Conservation (phyloP, 2,888 invertebrate genomes). For the Chydorus sphaericus region DNA sequence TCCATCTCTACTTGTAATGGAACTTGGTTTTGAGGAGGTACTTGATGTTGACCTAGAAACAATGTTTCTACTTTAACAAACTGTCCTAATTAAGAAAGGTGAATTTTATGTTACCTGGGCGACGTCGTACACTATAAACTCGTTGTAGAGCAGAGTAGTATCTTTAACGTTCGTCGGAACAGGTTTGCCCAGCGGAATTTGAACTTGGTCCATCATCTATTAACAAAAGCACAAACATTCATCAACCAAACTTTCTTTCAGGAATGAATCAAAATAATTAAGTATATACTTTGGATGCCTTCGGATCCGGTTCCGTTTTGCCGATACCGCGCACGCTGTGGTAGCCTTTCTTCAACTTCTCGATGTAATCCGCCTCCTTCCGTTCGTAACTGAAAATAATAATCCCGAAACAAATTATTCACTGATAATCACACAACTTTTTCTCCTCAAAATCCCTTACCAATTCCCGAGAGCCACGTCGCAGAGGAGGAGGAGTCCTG, state of each 20-base stretch:
- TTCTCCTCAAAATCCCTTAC: constrained; percentile 45
- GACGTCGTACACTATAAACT: constrained; percentile 87
- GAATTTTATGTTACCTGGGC: constrained; percentile 37
- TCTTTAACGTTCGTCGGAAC: constrained; percentile 26
- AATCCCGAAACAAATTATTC: background rate
- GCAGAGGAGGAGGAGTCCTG: constrained; percentile 78
- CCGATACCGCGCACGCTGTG: constrained; percentile 85
- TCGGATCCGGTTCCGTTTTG: constrained; percentile 66
- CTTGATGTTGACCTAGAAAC: constrained; percentile 58
- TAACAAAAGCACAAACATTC: background rate
- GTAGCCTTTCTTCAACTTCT: constrained; percentile 60
- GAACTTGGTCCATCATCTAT: constrained; percentile 42
- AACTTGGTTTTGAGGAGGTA: constrained; percentile 79
- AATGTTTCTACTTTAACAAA: background rate
- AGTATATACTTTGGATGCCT: constrained; percentile 34
- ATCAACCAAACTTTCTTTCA: too few relatives aligned
- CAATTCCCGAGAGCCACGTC: constrained; percentile 91
- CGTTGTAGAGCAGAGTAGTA: constrained; percentile 69
- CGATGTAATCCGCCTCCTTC: constrained; percentile 50
- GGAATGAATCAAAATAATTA: background rate
- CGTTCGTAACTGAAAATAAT: constrained; percentile 54
- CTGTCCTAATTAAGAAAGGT: background rate
- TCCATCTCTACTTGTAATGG: constrained; percentile 42
- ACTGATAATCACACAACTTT: too few relatives aligned
- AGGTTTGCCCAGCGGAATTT: constrained; percentile 61